phyloP scores from a whole-genome alignment of 2,888 invertebrate genomes.

The Euzophera pinguis region DNA sequence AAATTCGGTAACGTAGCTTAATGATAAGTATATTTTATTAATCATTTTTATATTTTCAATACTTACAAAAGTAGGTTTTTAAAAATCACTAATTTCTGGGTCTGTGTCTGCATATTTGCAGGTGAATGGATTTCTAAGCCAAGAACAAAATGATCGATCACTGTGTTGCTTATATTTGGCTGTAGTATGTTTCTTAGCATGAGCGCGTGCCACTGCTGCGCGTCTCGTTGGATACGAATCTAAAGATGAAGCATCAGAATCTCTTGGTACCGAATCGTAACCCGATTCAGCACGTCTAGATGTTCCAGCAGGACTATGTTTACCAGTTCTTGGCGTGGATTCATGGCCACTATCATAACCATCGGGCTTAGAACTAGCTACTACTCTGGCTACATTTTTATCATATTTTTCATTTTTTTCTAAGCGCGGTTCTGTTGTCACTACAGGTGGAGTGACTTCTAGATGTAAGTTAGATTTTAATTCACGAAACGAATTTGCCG shows the following conservation, averaged over 20 bases:
- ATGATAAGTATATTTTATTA: slow-evolving; percentile 56
- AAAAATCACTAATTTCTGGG: slow-evolving; percentile 84
- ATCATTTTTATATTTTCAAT: slow-evolving; percentile 35
- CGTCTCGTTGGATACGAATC: slow-evolving; percentile 83
- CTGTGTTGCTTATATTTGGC: slow-evolving; percentile 85
- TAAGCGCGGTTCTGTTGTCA: slow-evolving; percentile 79
- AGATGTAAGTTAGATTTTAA: slow-evolving; percentile 71
- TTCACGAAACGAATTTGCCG: slow-evolving; percentile 77
- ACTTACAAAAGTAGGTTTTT: slow-evolving; percentile 30
- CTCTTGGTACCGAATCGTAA: slow-evolving; percentile 93
- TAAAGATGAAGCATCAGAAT: slow-evolving; percentile 92
- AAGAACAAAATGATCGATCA: slow-evolving; percentile 86
- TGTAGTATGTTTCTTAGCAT: slow-evolving; percentile 76
- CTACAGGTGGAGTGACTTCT: slow-evolving; percentile 76
- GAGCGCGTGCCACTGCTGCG: slow-evolving; percentile 71
- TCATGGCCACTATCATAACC: slow-evolving; percentile 93
- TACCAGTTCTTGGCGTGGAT: slow-evolving; percentile 89
- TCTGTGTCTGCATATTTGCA: slow-evolving; percentile 88
- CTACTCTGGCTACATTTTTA: slow-evolving; percentile 82
- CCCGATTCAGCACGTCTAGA: slow-evolving; percentile 92
- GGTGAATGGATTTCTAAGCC: slow-evolving; percentile 87
- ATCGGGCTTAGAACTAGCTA: slow-evolving; percentile 83
- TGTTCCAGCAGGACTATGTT: slow-evolving; percentile 88
- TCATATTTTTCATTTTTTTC: slow-evolving; percentile 82
- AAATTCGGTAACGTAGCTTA: slow-evolving; percentile 80